These are phyloP conservation scores for Callocephalon fimbriatum DNA, from an alignment of 2,113 vertebrate genomes.

Conservation along the genomic window DNA sequence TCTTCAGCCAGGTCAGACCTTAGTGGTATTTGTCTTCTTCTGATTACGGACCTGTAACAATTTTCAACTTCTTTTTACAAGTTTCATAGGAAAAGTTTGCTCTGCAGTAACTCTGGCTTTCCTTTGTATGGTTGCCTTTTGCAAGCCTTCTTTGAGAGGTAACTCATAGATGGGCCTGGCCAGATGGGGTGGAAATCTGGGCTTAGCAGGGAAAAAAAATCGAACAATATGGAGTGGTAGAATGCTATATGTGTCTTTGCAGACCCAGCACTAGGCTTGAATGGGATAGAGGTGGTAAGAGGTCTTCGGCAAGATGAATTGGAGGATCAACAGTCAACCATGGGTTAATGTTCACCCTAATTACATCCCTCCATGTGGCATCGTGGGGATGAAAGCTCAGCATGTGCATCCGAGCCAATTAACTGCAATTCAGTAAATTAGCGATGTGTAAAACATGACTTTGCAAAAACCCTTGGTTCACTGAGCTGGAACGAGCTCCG, in stretches of 20 bases:
- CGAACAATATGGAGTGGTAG: background rate
- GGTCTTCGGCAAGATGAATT: background rate
- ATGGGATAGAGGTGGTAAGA: background rate
- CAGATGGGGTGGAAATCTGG: background rate
- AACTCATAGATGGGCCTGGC: background rate
- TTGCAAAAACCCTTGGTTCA: constrained; percentile 22
- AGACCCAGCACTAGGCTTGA: background rate
- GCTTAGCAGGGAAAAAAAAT: background rate
- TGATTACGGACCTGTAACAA: fast-evolving
- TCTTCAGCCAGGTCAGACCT: background rate
- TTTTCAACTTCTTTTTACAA: background rate
- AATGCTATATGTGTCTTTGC: background rate
- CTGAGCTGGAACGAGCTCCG: background rate
- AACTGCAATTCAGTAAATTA: constrained; percentile 11
- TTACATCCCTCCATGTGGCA: background rate
- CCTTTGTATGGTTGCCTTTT: background rate
- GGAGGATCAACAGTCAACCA: background rate
- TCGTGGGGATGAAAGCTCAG: constrained; percentile 20
- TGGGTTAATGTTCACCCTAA: constrained; percentile 16
- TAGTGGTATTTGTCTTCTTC: background rate
- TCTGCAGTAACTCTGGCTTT: background rate
- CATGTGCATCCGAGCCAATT: background rate
- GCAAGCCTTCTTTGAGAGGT: background rate
- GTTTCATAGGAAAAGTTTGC: background rate
- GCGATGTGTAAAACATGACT: constrained; percentile 42